Evolutionary conservation across 2,113 vertebrate genomes (phyloP), one percentile per base, ranked within the genome.

Genomic region (Vidua chalybeata): DNA sequence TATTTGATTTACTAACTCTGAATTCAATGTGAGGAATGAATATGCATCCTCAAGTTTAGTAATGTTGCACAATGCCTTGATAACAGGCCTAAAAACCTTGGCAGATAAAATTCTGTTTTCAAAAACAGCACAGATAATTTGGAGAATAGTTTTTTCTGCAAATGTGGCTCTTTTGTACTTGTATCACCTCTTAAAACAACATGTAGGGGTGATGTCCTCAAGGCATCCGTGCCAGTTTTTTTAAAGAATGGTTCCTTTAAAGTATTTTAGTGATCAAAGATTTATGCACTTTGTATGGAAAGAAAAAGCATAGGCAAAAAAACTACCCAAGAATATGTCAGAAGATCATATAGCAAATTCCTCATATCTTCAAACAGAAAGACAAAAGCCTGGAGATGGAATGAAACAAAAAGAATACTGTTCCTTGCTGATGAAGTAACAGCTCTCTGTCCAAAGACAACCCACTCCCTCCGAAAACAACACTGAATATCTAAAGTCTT

Each of bases 331-430:
- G n/a, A 93, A 45, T 15, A 30, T 3, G 13, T 49, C 61, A 35
- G 35, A 86, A 62, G 45, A 80, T 54, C 31, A 56, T 31, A 78
- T 1, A 81, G 33, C 7, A 45, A 81, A 26, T 56, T 86, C 92
- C 41, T 86, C 52, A 21, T 45, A 74, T 77, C 64, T 74, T 91
- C 39, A 71, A 85, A 51, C 28, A 79, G 4, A 71, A 67, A 76
- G 39, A 88, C 79, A 88, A 93, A 85, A 90, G 82, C 55, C 56
- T 78, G 14, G 55, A 96, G 31, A 94, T 24, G 10, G 85, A 93
- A 71, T 7, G 16, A 85, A 94, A 95, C 81, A 89, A 96, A 85
- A 89, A 69, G 55, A 80, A 78, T 4, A 84, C 45, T 91, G 69
- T 81, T 84, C 30, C 69, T 41, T 79, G 82, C 39, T 2, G 28